Evolutionary conservation across 2,888 invertebrate species (phyloP), one percentile per base, ranked within the genome.

Genomic region (Apodemia mormo): DNA sequence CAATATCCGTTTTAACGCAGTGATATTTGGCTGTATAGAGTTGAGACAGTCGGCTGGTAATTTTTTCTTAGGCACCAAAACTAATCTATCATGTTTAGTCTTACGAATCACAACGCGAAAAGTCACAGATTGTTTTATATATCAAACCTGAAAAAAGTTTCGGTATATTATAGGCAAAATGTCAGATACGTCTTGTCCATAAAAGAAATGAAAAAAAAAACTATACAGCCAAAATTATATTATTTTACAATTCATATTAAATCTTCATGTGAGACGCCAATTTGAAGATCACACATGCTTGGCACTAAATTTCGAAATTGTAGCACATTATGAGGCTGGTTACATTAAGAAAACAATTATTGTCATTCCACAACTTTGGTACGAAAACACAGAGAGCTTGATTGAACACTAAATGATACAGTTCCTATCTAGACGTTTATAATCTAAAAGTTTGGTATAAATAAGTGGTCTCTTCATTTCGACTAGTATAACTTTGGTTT

Each of bases 351-450:
- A 75, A 73, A 72, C 58, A 72, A 72, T 88, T 90, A 91, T 90
- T 91, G 91, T 91, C 91, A 82, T 81, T 85, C 84, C 90, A 91
- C 89, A 87, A 89, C 85, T 85, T 86, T 81, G 83, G 81, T 82
- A 81, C 74, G 14, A 30, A 64, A 64, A 61, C 61, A 33, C 64
- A 64, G 64, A 64, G 61, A 64, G 37, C 64, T 37, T n/a, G 29
- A 68, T 43, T 40, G 65, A 10, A 30, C 52, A 66, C 58, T 70
- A 68, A 71, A 65, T 61, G 45, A 61, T 12, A 61, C 64, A 64
- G 64, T 64, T 64, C 64, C 61, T 61, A 61, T 33, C 61, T 10
- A 58, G 45, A 12, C 43, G 10, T 45, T 45, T 12, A 45, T 1
- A 7, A 12, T 12, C 58, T 58, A 58, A 30, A 30, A 30, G 14